Percentiles rank a stretch among this genome's conserved stretches.
These are phyloP conservation scores for Saturnia pavonia DNA, from an alignment of 2,888 invertebrate genomes.

Conservation along the genomic window DNA sequence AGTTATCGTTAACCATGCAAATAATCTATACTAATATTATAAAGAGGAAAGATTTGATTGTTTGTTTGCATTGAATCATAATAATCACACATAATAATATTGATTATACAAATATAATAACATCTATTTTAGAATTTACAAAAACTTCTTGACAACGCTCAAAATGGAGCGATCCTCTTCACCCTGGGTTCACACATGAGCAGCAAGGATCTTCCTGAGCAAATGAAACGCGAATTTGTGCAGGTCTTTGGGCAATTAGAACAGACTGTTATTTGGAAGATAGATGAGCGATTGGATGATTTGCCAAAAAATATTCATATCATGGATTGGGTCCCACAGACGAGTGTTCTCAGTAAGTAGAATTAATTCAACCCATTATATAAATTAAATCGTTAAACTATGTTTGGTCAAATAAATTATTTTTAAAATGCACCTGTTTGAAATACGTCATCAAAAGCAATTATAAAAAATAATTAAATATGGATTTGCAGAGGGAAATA, in stretches of 20 bases:
- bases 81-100: background rate
- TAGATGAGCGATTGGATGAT: conserved; percentile 41
- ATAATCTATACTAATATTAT: too few species aligned
- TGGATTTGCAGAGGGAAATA: background rate
- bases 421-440: background rate
- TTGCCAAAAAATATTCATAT: conserved; percentile 63
- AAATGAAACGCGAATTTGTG: conserved; percentile 49
- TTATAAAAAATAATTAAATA: background rate
- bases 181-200: conserved; percentile 63
- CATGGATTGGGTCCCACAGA: conserved; percentile 56
- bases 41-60: too few species aligned
- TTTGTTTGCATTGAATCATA: too few species aligned
- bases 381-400: background rate
- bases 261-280: conserved; percentile 70
- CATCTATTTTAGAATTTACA: conserved; percentile 51
- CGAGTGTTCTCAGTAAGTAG: conserved; percentile 54
- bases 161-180: conserved; percentile 68
- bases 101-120: background rate
- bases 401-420: background rate
- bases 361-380: background rate
- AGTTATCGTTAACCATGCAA: too few species aligned
- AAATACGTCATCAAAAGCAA: background rate
- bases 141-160: conserved; percentile 55
- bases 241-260: conserved; percentile 61
- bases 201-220: conserved; percentile 50